These are phyloP conservation scores for Gandaritis pyraliata DNA, from an alignment of 2,888 invertebrate genomes.

Conservation along the genomic window DNA sequence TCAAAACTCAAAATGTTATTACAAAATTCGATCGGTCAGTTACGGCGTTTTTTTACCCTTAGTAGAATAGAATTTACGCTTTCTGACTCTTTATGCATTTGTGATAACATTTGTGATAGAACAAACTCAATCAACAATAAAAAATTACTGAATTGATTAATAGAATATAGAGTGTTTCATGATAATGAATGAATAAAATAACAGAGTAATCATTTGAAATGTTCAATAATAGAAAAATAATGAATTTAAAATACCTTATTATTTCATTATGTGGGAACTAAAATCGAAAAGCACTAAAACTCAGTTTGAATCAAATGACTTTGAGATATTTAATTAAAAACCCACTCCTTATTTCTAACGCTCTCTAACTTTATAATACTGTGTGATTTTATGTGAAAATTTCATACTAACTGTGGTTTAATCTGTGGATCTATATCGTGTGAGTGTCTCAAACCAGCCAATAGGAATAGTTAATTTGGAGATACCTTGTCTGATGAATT, in stretches of 20 bases:
- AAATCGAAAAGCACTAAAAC: constrained; percentile 20
- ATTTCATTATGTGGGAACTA: constrained; percentile 30
- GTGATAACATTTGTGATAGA: too few species aligned
- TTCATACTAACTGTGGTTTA: neutral
- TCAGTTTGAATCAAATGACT: constrained; percentile 29
- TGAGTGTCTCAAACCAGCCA: constrained; percentile 45
- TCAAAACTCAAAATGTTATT: too few species aligned
- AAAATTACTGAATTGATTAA: too few species aligned
- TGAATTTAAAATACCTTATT: constrained; percentile 30
- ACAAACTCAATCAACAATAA: too few species aligned
- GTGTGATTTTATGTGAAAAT: constrained; percentile 13
- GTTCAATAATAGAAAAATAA: constrained; percentile 7
- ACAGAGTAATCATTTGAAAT: constrained; percentile 1
- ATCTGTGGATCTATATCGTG: constrained; percentile 10
- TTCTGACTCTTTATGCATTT: too few species aligned
- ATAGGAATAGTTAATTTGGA: constrained; percentile 52
- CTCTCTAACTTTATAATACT: constrained; percentile 12
- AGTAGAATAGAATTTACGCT: too few species aligned
- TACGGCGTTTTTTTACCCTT: too few species aligned
- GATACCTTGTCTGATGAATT: constrained; percentile 49
- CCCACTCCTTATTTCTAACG: constrained; percentile 25
- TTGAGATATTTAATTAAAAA: constrained; percentile 28
- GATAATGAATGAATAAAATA: constrained; percentile 14
- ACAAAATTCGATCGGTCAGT: too few species aligned
- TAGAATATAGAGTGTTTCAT: neutral